phyloP scores from a whole-genome alignment of 2,888 invertebrate species.

The Incurvaria masculella region DNA sequence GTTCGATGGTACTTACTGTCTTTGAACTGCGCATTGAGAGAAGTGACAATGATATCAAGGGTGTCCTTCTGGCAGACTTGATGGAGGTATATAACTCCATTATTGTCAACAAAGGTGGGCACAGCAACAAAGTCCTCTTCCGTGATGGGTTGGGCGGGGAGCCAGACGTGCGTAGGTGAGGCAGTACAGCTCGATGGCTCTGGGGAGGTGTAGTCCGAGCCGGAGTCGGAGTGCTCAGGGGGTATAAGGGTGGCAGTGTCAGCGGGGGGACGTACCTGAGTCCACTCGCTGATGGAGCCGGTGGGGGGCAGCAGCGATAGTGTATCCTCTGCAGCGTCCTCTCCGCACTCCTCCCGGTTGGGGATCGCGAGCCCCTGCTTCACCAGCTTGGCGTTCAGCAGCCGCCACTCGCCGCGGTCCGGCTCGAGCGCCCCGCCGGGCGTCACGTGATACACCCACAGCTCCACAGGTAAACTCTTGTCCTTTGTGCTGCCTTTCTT shows the following conservation, averaged over 20 bases:
- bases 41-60: slow-evolving; percentile 31
- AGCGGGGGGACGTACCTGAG: slow-evolving; percentile 30
- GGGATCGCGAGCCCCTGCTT: slow-evolving; percentile 62
- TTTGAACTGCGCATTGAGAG: slow-evolving; percentile 14
- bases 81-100: slow-evolving; percentile 41
- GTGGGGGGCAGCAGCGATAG: slow-evolving; percentile 37
- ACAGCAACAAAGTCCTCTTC: slow-evolving; percentile 54
- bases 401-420: slow-evolving; percentile 58
- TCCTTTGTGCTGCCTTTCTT: slow-evolving; percentile 48
- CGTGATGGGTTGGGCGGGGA: slow-evolving; percentile 49
- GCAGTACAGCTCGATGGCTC: too few relatives aligned
- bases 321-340: slow-evolving; percentile 20
- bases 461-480: slow-evolving; percentile 56
- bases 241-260: too few relatives aligned
- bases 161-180: slow-evolving; percentile 54
- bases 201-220: too few relatives aligned
- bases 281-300: slow-evolving; percentile 38
- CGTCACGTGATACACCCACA: slow-evolving; percentile 62
- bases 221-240: too few relatives aligned
- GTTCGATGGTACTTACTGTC: slow-evolving; percentile 26
- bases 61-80: slow-evolving; percentile 21
- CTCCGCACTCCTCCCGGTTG: slow-evolving; percentile 18
- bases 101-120: slow-evolving; percentile 54
- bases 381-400: slow-evolving; percentile 63
- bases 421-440: slow-evolving; percentile 66